These are phyloP conservation scores for Cyprinus carpio DNA, from an alignment of 2,113 vertebrate genomes.

Conservation along the genomic window DNA sequence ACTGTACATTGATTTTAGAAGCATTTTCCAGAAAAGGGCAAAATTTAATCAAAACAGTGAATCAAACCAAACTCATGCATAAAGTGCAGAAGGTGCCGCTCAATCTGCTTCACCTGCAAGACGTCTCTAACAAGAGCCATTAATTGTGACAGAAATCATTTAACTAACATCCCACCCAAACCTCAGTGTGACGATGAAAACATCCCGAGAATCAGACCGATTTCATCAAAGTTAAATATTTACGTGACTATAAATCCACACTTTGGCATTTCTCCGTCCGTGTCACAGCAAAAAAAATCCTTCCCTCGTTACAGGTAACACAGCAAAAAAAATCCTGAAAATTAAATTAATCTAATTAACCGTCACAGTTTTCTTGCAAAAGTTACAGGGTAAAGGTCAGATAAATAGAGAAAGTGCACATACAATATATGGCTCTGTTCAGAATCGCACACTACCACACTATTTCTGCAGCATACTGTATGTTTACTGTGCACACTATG, in stretches of 20 bases:
- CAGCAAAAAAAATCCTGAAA: too few relatives aligned
- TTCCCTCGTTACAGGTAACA: too few relatives aligned
- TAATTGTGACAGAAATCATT: not conserved
- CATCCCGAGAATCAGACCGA: not conserved
- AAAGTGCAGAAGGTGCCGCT: constrained; percentile 25
- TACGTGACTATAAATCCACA: not conserved
- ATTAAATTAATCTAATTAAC: not conserved
- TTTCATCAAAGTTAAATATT: not conserved
- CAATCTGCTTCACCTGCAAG: not conserved
- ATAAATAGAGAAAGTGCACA: not conserved
- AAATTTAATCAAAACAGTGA: not conserved
- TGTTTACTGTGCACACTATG: not conserved
- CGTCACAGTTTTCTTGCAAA: not conserved
- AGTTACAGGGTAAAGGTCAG: not conserved
- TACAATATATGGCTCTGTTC: not conserved
- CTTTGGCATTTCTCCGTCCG: not conserved
- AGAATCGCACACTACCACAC: not conserved
- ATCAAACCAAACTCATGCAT: not conserved
- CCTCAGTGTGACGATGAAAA: not conserved
- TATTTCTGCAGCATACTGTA: too few relatives aligned
- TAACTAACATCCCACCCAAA: not conserved
- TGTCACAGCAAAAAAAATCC: too few relatives aligned
- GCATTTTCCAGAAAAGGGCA: not conserved
- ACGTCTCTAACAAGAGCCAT: not conserved
- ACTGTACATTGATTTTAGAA: not conserved